phyloP scores from a whole-genome alignment of 2,888 invertebrate genomes.

The Holacanthella duospinosa region DNA sequence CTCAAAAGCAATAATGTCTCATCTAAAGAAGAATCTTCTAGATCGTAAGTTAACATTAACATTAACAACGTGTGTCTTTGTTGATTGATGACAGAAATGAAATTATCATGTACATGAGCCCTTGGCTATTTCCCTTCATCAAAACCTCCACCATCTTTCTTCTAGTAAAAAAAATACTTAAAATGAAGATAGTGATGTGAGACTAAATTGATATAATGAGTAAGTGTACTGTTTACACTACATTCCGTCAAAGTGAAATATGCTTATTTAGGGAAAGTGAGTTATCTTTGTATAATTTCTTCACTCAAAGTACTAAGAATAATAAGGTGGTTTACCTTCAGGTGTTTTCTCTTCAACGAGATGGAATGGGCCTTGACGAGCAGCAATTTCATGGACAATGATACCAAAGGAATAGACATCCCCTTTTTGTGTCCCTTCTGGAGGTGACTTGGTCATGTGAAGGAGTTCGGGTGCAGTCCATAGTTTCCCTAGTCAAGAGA shows the following conservation, averaged over 20 bases:
- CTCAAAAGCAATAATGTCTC: too few relatives aligned
- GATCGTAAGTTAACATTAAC: neutral
- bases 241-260: too few relatives aligned
- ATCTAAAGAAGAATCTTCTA: neutral
- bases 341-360: slow-evolving; percentile 46
- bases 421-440: slow-evolving; percentile 74
- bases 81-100: neutral
- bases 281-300: too few relatives aligned
- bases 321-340: slow-evolving; percentile 35
- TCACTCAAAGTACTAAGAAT: too few relatives aligned
- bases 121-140: neutral
- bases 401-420: slow-evolving; percentile 93
- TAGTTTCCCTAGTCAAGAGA: slow-evolving; percentile 64
- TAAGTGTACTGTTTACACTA: too few relatives aligned
- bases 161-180: neutral
- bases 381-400: slow-evolving; percentile 84
- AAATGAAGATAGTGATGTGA: neutral
- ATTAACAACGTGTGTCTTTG: neutral
- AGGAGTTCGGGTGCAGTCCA: slow-evolving; percentile 90
- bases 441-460: slow-evolving; percentile 50
- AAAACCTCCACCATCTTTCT: neutral
- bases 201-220: too few relatives aligned
- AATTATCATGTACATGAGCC: neutral
- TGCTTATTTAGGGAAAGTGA: too few relatives aligned
- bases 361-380: slow-evolving; percentile 78